phyloP scores from a whole-genome alignment of 2,797 vertebrate genomes.

The Florisuga fusca region DNA sequence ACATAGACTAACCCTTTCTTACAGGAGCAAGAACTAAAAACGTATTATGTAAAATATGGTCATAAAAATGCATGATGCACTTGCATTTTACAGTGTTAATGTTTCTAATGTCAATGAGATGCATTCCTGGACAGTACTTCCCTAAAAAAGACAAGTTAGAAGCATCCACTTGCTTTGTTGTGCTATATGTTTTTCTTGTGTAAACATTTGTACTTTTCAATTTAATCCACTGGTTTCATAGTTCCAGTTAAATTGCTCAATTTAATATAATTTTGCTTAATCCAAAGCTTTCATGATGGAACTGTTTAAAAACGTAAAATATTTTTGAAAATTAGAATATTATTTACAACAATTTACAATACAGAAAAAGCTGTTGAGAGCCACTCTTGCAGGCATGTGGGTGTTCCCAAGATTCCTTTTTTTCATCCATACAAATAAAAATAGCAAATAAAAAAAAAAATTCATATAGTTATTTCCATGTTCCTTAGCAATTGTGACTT shows the following conservation, averaged over 20 bases:
- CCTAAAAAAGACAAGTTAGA: neutral
- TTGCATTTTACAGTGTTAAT: neutral
- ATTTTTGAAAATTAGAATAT: neutral
- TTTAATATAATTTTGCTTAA: neutral
- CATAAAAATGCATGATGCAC: neutral
- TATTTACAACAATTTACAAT: fast-evolving
- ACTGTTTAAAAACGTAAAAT: neutral
- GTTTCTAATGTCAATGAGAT: neutral
- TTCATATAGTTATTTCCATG: neutral
- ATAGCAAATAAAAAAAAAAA: neutral
- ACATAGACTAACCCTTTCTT: neutral
- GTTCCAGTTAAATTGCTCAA: neutral
- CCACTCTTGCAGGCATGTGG: neutral
- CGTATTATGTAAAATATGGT: neutral
- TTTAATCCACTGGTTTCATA: neutral
- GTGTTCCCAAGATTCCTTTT: neutral
- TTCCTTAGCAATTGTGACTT: no score
- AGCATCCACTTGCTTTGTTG: neutral
- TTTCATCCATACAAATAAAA: neutral
- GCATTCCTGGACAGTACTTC: neutral
- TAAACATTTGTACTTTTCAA: neutral
- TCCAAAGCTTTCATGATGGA: neutral
- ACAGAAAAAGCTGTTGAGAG: neutral
- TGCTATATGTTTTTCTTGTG: neutral
- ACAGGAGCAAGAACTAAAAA: neutral